Evolutionary conservation across 2,113 vertebrate species (phyloP), one percentile per base, ranked within the genome.

Genomic region (Xyrauchen texanus): DNA sequence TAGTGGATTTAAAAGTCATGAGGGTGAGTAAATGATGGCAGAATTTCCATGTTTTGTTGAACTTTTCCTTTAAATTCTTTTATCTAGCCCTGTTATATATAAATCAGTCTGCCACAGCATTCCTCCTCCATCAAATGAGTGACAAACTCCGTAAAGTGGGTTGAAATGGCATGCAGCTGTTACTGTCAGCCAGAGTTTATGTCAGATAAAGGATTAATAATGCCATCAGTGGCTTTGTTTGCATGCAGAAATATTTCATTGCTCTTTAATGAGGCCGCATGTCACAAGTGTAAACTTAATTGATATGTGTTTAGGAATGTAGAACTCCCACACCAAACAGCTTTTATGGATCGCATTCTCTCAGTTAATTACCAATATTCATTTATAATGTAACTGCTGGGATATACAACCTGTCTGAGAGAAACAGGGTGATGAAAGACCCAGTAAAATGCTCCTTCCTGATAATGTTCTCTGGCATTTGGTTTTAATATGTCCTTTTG

Each of bases 161-260:
- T 53, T n/a, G 63, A 69, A 72, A 74, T 73, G 21, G 42, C 68
- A 64, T 53, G 70, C 70, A 49, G 70, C 52, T 73, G 65, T 73
- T 74, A 80, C 65, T 80, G 78, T 80, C 78, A 79, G 68, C 16
- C 1, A 45, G 57, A 65, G 61, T 55, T 55, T 71, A 64, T 67
- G 71, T 78, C 80, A 82, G 79, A 71, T 78, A 66, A 78, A 82
- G 76, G 70, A 84, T 79, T 84, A 76, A 84, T 69, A 74, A 53
- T 55, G 53, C 57, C 62, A 66, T 80, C 68, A 49, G 51, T 13
- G 45, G 13, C 6, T 65, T 68, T 63, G 67, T 80, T 82, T 84
- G 61, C 61, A 55, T 62, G 65, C 53, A 53, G 46, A 55, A 70
- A 46, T 74, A 66, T 72, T 78, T 66, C 63, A 60, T 55, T 77